A percentile compares a stretch with the other conserved stretches of the same genome.
phyloP scores from a whole-genome alignment of 2,797 vertebrate genomes.

The Scleropages formosus region DNA sequence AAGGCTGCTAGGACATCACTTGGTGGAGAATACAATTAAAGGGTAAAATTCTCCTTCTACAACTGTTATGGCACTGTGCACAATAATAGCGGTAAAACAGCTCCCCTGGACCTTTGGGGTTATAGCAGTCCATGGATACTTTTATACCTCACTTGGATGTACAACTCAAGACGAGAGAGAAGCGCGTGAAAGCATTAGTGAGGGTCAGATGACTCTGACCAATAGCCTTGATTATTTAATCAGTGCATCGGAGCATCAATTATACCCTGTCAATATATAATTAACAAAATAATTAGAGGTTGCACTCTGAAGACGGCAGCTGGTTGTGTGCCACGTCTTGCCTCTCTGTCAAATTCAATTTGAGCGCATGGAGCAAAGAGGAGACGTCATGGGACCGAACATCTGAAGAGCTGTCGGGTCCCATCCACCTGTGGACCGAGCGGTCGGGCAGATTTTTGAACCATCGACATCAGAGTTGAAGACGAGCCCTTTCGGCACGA shows the following conservation, averaged over 20 bases:
- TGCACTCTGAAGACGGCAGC: conserved; percentile 52
- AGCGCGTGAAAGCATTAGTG: conserved; percentile 57
- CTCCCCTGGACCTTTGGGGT: background rate
- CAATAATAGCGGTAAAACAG: conserved; percentile 24
- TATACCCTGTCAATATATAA: conserved; percentile 70
- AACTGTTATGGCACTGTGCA: conserved; percentile 50
- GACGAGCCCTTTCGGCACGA: conserved; percentile 68
- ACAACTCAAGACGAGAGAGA: conserved; percentile 61
- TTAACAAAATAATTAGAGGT: conserved; percentile 71
- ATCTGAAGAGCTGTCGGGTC: conserved; percentile 52
- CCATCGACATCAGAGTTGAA: conserved; percentile 70
- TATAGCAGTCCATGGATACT: background rate
- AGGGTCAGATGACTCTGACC: conserved; percentile 65
- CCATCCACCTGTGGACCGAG: conserved; percentile 42
- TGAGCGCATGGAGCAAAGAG: conserved; percentile 42
- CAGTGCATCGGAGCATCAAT: conserved; percentile 69
- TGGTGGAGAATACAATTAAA: background rate
- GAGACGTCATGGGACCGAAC: conserved; percentile 51
- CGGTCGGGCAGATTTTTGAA: conserved; percentile 62
- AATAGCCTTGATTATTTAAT: conserved; percentile 72
- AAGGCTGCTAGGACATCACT: background rate
- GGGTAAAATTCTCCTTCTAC: conserved; percentile 22
- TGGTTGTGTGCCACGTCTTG: conserved; percentile 55
- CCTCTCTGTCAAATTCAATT: conserved; percentile 41
- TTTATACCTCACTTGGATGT: conserved; percentile 46